phyloP scores from a whole-genome alignment of 2,113 vertebrate species.

The Gallinago paraguaiae region DNA sequence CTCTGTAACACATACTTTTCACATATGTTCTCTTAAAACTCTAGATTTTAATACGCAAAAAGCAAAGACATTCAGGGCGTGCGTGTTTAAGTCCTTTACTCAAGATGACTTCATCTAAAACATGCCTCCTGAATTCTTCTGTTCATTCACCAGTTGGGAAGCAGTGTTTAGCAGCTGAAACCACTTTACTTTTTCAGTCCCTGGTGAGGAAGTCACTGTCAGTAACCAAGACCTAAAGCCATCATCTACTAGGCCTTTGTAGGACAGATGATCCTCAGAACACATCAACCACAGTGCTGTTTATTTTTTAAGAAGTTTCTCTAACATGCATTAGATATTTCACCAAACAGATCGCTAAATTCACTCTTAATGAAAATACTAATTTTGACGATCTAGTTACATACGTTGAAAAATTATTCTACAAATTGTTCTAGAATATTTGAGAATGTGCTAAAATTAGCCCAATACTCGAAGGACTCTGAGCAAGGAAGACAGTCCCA shows the following conservation, averaged over 20 bases:
- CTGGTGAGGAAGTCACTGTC: not conserved
- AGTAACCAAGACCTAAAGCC: not conserved
- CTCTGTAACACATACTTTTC: not conserved
- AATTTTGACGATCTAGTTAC: not conserved
- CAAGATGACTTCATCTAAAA: not conserved
- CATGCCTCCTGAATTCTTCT: not conserved
- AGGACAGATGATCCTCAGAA: not conserved
- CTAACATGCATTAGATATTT: not conserved
- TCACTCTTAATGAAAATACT: not conserved
- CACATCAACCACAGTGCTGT: not conserved
- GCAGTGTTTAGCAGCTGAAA: not conserved
- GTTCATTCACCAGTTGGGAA: not conserved
- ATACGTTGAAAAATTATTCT: not conserved
- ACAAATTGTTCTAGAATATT: not conserved
- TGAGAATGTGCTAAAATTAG: not conserved
- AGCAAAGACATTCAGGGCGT: not conserved
- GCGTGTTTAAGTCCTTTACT: not conserved
- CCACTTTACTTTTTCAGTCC: not conserved
- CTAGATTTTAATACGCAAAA: not conserved
- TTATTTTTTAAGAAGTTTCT: not conserved
- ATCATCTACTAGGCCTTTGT: not conserved
- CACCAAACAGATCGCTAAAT: not conserved
- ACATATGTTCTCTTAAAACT: not conserved
- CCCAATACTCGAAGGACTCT: not conserved
- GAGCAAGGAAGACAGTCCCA: not conserved